A percentile compares a stretch with the other conserved stretches of the same genome.
Conservation (phyloP, 1,140 invertebrate genomes). For the Caenorhabditis latens region DNA sequence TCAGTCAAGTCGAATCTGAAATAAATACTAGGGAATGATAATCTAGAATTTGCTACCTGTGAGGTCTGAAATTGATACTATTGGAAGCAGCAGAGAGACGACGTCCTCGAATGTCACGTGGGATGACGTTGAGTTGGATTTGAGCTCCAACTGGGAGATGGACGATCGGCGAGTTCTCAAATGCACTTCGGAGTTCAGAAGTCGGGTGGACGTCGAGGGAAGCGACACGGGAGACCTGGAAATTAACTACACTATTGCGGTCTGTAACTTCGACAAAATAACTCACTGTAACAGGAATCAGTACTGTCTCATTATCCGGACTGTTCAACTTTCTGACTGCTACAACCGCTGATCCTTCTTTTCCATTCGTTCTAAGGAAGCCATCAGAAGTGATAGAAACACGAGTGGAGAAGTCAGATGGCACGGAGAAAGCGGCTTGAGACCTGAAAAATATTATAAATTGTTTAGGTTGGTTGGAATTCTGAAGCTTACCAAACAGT, state of each 20-base stretch:
- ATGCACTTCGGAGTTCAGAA: not conserved
- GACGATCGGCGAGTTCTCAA: constrained; percentile 11
- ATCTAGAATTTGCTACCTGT: constrained; percentile 28
- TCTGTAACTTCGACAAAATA: not conserved
- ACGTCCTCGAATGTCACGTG: constrained; percentile 45
- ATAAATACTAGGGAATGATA: not conserved
- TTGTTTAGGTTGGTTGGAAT: not conserved
- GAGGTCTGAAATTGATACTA: constrained; percentile 56
- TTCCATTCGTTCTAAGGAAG: constrained; percentile 17
- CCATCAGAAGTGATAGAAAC: constrained; percentile 39
- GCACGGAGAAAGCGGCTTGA: constrained; percentile 28
- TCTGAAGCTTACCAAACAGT: constrained; percentile 29
- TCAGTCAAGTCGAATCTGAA: constrained; percentile 65
- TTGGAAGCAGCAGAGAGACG: not conserved
- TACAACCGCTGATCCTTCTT: constrained; percentile 22
- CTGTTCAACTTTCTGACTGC: constrained; percentile 29
- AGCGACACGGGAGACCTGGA: constrained; percentile 20
- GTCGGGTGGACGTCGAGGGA: constrained; percentile 45
- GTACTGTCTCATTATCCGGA: constrained; percentile 48
- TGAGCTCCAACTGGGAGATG: constrained; percentile 61
- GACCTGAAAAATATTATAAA: not conserved
- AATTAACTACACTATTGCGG: too few species aligned
- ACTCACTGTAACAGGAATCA: constrained; percentile 29
- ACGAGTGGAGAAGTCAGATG: not conserved
- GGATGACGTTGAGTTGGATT: constrained; percentile 46